Evolutionary conservation across 2,888 invertebrate genomes (phyloP), one percentile per base, ranked within the genome.

Genomic region (Noctua pronuba): DNA sequence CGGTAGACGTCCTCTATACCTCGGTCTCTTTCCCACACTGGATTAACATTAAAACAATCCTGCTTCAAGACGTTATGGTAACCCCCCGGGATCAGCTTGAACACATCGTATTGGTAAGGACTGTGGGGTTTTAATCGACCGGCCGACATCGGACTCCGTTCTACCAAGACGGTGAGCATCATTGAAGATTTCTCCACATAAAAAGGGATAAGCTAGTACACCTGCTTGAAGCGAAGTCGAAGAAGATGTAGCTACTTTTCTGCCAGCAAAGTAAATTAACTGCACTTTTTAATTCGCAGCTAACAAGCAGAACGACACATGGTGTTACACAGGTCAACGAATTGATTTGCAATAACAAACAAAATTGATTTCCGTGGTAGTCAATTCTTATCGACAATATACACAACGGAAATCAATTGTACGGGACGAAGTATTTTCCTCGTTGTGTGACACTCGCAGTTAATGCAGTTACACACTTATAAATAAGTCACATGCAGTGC

Each of bases 331-430:
- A 35, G 18, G 24, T 28, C 71, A 49, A 41, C 38, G n/a, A 62
- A 80, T 75, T 70, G 72, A 80, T 83, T 69, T 64, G 52, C 82
- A 82, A 67, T 79, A 74, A 79, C 82, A 73, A 67, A 74, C 46
- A 41, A 28, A 60, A 65, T 69, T 78, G 49, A 68, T 77, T 83
- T 80, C 65, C 73, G 64, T 62, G 65, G 55, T 69, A n/a, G 58
- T 41, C 41, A 58, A 69, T 73, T 75, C 73, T 77, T 85, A 85
- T 80, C 83, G 73, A 77, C 67, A 72, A 65, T 49, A 72, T 69
- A 76, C 67, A 68, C 75, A 71, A 67, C 76, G 86, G 85, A 86
- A 88, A 85, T 80, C 77, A 67, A 83, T 83, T 80, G 73, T 70
- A 72, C 11, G 46, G 62, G 69, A 24, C 35, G 67, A 80, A 73